phyloP scores from a whole-genome alignment of 2,888 invertebrate genomes.

The Aphodius granarius region DNA sequence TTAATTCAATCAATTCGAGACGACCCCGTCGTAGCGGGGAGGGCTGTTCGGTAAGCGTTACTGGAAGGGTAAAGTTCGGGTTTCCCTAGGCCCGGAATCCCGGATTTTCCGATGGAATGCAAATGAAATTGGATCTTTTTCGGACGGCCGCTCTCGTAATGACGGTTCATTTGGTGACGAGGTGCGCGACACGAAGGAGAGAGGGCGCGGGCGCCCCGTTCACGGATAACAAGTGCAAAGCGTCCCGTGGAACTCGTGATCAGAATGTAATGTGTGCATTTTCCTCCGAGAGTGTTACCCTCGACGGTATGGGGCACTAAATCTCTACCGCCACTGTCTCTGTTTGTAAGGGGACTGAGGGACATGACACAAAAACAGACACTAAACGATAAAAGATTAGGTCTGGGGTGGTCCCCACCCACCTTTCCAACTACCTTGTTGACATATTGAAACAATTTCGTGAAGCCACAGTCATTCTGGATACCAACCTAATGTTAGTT shows the following conservation, averaged over 20 bases:
- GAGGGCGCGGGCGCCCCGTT: not conserved
- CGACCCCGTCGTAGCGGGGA: not conserved
- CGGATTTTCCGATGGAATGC: slow-evolving; percentile 14
- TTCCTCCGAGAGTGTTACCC: slow-evolving; percentile 28
- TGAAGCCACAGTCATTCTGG: too few species aligned
- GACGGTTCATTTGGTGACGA: slow-evolving; percentile 10
- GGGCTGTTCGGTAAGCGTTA: not conserved
- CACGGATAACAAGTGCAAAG: slow-evolving; percentile 13
- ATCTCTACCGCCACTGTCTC: not conserved
- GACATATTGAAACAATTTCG: too few species aligned
- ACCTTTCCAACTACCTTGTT: too few species aligned
- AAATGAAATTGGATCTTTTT: slow-evolving; percentile 15
- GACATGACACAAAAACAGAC: not conserved
- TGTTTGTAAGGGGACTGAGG: not conserved
- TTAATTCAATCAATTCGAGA: slow-evolving; percentile 13
- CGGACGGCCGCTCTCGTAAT: slow-evolving; percentile 11
- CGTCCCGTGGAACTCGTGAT: slow-evolving; percentile 38
- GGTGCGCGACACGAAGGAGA: not conserved
- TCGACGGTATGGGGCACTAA: not conserved
- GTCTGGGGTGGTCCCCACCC: too few species aligned
- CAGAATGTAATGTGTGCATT: slow-evolving; percentile 49
- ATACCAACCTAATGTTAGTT: too few species aligned
- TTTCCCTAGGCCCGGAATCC: not conserved
- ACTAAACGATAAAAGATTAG: too few species aligned
- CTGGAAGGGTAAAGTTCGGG: not conserved